These are phyloP conservation scores for Meteorus cinctellus DNA, from an alignment of 2,888 invertebrate genomes.

Conservation along the genomic window DNA sequence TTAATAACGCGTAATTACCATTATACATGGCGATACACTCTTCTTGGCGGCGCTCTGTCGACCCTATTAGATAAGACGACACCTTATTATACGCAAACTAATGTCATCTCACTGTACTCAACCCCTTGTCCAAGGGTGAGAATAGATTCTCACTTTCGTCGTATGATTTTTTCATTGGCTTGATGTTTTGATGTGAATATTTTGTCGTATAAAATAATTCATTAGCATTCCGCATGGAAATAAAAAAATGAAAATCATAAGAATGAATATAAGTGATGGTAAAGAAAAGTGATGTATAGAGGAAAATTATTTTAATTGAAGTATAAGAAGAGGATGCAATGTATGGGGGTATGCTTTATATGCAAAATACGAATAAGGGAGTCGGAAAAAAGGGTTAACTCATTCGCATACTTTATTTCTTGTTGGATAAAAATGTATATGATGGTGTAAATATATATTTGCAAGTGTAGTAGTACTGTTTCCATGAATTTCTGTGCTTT, in stretches of 20 bases:
- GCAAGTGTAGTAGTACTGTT: background rate
- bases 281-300: no score
- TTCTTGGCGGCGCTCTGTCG: conserved; percentile 61
- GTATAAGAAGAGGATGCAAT: no score
- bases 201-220: no score
- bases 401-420: background rate
- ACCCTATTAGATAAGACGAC: conserved; percentile 74
- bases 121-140: conserved; percentile 42
- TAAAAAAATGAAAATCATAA: no score
- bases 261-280: no score
- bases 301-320: no score
- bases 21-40: conserved; percentile 74
- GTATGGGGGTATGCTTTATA: no score
- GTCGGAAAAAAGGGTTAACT: background rate
- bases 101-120: conserved; percentile 59
- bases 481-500: background rate
- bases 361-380: background rate
- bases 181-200: background rate
- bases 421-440: background rate
- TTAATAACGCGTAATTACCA: conserved; percentile 74
- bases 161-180: background rate
- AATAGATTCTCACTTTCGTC: background rate
- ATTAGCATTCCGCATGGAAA: no score
- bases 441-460: background rate
- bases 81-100: conserved; percentile 72